Conservation (phyloP, 2,888 invertebrate species). For the Villa cingulata region DNA sequence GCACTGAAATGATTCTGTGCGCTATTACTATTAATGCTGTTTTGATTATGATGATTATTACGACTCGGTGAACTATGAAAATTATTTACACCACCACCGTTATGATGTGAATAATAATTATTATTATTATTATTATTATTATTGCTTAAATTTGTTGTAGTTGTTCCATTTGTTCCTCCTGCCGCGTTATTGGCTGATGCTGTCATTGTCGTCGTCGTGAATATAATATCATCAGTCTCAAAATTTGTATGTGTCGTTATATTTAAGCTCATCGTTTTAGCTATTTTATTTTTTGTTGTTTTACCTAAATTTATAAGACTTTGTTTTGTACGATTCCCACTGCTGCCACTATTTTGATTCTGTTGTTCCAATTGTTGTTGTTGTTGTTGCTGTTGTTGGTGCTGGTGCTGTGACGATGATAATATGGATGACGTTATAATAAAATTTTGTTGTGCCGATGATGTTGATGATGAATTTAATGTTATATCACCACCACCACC, state of each 20-base stretch:
- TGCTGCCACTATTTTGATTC: no score
- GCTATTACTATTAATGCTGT: constrained; percentile 16
- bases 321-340: constrained; percentile 21
- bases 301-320: constrained; percentile 30
- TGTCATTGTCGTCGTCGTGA: background rate
- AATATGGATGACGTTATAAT: no score
- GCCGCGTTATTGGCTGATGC: background rate
- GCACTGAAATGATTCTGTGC: background rate
- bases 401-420: no score
- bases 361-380: background rate
- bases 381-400: no score
- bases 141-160: background rate
- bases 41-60: constrained; percentile 11
- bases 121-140: background rate
- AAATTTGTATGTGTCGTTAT: constrained; percentile 11
- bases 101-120: constrained; percentile 3
- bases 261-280: constrained; percentile 30
- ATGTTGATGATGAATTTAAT: background rate
- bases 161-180: no score
- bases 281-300: constrained; percentile 31
- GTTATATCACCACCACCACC: constrained; percentile 12
- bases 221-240: constrained; percentile 11
- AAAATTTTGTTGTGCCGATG: background rate
- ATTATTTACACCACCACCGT: background rate
- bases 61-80: constrained; percentile 22